These are phyloP conservation scores for Terebella lapidaria DNA, from an alignment of 2,888 invertebrate genomes.

Conservation along the genomic window DNA sequence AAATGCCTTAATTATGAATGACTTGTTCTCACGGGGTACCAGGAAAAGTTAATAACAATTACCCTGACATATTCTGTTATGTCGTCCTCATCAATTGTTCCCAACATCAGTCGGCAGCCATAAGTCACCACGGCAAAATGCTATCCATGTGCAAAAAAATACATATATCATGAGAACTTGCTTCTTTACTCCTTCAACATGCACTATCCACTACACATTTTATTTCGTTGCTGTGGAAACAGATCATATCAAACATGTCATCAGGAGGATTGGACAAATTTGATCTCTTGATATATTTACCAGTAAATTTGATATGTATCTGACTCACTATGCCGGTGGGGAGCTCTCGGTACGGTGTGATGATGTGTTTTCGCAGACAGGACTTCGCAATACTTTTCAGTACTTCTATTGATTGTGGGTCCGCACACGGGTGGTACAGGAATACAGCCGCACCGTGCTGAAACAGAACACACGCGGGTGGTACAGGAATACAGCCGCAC, in stretches of 20 bases:
- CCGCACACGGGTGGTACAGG: slow-evolving; percentile 82
- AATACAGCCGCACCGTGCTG: slow-evolving; percentile 76
- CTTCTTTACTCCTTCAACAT: neutral
- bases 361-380: slow-evolving; percentile 72
- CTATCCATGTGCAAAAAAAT: slow-evolving; percentile 46
- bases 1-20: neutral
- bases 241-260: neutral
- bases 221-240: neutral
- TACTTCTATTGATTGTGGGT: slow-evolving; percentile 61
- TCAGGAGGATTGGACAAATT: too few species aligned
- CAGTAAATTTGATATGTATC: too few species aligned
- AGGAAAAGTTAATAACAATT: slow-evolving; percentile 6
- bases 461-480: too few species aligned
- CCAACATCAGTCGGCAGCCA: slow-evolving; percentile 62
- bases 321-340: slow-evolving; percentile 27
- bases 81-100: slow-evolving; percentile 14
- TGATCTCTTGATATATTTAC: too few species aligned
- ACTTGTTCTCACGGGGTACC: neutral
- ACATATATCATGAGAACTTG: neutral
- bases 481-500: too few species aligned
- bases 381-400: slow-evolving; percentile 61
- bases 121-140: slow-evolving; percentile 72
- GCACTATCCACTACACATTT: neutral
- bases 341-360: slow-evolving; percentile 64
- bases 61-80: slow-evolving; percentile 33